Evolutionary conservation across 2,113 vertebrate genomes (phyloP).

Genomic region (Ailurus styani): DNA sequence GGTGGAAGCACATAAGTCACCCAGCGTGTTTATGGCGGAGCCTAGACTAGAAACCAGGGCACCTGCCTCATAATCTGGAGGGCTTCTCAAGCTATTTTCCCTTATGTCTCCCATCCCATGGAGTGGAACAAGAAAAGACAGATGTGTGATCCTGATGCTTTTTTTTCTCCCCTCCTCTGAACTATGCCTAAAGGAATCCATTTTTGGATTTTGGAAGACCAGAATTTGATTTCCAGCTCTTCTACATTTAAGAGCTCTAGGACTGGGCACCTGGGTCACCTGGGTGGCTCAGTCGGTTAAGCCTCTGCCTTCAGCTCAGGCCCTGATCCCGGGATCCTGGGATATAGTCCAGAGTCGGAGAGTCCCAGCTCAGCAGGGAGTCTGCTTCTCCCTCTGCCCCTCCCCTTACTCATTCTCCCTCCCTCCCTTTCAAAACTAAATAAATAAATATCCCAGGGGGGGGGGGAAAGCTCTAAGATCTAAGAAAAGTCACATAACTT

Average conservation of each 20-base stretch:
- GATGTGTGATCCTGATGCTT: background rate
- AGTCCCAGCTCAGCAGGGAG: too few species aligned
- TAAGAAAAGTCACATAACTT: background rate
- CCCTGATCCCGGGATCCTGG: background rate
- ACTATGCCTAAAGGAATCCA: background rate
- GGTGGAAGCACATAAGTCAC: background rate
- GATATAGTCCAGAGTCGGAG: too few species aligned
- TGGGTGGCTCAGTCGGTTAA: background rate
- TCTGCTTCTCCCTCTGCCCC: too few species aligned
- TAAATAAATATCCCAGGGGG: too few species aligned
- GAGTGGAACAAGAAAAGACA: background rate
- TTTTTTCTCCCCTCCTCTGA: background rate
- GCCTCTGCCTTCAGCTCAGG: background rate
- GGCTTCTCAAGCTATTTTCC: background rate
- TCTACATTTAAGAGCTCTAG: background rate
- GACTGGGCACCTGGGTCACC: background rate
- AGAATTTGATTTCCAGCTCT: background rate
- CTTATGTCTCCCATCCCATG: background rate
- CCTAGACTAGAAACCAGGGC: background rate
- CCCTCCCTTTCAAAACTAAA: too few species aligned
- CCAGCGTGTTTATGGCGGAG: background rate
- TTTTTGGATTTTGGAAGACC: background rate
- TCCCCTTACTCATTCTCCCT: too few species aligned
- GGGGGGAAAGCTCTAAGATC: background rate
- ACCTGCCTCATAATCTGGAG: background rate